Percentiles rank a stretch among this genome's conserved stretches.
phyloP scores from a whole-genome alignment of 2,113 vertebrate genomes.

The Zootoca vivipara region DNA sequence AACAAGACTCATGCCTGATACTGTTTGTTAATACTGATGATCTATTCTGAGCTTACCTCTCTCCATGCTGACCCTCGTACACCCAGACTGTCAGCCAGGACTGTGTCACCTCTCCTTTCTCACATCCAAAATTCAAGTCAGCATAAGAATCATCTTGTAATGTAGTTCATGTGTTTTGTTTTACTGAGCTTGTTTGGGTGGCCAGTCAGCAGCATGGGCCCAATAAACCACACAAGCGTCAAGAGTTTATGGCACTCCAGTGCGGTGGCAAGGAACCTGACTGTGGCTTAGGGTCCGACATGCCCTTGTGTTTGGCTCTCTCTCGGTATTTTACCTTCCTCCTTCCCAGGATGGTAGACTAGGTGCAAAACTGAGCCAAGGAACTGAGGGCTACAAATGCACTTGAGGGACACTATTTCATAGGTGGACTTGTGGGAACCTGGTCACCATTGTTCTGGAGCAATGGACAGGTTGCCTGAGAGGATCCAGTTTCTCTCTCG shows the following conservation, averaged over 20 bases:
- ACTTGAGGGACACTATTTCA: neutral
- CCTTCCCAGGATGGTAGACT: neutral
- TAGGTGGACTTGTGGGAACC: neutral
- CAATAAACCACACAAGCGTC: neutral
- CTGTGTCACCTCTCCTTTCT: neutral
- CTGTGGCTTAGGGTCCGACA: neutral
- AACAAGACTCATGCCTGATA: neutral
- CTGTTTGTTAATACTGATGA: neutral
- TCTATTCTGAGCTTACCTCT: neutral
- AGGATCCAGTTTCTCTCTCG: neutral
- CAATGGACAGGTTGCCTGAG: neutral
- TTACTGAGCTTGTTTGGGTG: neutral
- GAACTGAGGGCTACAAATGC: neutral
- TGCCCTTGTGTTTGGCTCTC: neutral
- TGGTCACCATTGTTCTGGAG: neutral
- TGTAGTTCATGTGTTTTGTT: accelerated
- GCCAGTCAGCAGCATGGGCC: neutral
- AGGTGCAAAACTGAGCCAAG: neutral
- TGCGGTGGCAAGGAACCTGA: neutral
- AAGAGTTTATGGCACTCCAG: neutral
- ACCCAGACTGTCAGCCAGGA: neutral
- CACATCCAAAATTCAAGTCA: accelerated
- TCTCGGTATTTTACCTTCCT: neutral
- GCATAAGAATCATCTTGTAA: accelerated
- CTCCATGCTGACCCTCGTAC: neutral